Evolutionary conservation across 2,888 invertebrate species (phyloP).

Genomic region (Phyto melanocephala): DNA sequence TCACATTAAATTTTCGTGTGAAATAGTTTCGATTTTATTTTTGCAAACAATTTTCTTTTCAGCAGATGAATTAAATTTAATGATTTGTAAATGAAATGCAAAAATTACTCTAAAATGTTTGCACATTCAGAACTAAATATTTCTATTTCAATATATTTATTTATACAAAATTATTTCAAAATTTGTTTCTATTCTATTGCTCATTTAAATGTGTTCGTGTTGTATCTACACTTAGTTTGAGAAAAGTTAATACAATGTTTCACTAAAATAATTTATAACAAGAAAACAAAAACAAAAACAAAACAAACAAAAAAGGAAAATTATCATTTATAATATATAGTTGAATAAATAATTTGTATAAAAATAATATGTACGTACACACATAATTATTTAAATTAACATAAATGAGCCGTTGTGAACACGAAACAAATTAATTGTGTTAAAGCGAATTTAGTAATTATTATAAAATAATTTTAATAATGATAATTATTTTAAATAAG

Average conservation of each 20-base stretch:
- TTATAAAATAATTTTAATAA: too few species aligned
- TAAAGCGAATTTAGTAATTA: background rate
- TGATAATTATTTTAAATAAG: too few species aligned
- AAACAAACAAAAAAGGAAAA: too few species aligned
- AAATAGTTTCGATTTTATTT: slow-evolving; percentile 1
- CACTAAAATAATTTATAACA: background rate
- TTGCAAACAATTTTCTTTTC: background rate
- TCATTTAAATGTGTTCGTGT: background rate
- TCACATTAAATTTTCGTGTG: background rate
- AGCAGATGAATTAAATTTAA: slow-evolving; percentile 34
- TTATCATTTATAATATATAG: background rate
- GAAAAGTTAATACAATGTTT: slow-evolving; percentile 10
- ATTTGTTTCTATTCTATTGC: background rate
- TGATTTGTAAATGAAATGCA: slow-evolving; percentile 29
- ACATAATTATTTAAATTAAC: background rate
- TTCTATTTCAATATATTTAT: background rate
- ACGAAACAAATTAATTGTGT: background rate
- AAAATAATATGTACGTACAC: background rate
- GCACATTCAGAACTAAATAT: background rate
- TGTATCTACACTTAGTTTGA: background rate
- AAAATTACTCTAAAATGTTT: background rate
- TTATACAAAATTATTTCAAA: background rate
- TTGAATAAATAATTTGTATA: background rate
- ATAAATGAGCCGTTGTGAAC: background rate
- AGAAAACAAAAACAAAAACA: too few species aligned